Conservation (phyloP, 2,888 invertebrate species). For the Himalopsyche anomala region DNA sequence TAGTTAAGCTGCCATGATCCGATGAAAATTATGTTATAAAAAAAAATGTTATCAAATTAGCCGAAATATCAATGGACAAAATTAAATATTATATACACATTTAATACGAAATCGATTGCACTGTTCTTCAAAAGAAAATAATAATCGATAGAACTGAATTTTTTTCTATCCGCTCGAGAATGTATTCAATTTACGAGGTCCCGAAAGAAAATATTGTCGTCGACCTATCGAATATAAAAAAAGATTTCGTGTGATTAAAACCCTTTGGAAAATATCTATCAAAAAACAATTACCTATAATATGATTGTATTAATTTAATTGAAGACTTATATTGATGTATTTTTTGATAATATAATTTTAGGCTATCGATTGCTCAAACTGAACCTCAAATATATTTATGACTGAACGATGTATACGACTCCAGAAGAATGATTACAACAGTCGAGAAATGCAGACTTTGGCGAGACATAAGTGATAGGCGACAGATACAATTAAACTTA, state of each 20-base stretch:
- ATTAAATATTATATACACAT: conserved; percentile 13
- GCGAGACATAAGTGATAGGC: no score
- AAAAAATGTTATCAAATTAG: background rate
- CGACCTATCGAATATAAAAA: background rate
- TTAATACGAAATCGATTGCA: conserved; percentile 9
- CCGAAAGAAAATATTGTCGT: background rate
- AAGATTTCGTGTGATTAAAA: background rate
- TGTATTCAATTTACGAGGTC: background rate
- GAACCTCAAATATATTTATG: no score
- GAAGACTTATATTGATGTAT: background rate
- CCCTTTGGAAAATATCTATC: background rate
- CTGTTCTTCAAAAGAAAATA: background rate
- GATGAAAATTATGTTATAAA: background rate
- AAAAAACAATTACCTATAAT: background rate
- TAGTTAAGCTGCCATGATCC: conserved; percentile 32
- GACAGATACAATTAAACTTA: no score
- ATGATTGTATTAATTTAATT: background rate
- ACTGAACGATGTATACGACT: no score
- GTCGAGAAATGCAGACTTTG: no score
- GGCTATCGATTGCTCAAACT: background rate
- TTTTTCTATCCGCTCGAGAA: background rate
- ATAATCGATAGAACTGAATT: background rate
- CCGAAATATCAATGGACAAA: background rate
- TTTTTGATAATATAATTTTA: background rate
- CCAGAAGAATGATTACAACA: no score